These are phyloP conservation scores for Trichoplusia ni DNA, from an alignment of 1,140 invertebrate genomes.

Conservation along the genomic window DNA sequence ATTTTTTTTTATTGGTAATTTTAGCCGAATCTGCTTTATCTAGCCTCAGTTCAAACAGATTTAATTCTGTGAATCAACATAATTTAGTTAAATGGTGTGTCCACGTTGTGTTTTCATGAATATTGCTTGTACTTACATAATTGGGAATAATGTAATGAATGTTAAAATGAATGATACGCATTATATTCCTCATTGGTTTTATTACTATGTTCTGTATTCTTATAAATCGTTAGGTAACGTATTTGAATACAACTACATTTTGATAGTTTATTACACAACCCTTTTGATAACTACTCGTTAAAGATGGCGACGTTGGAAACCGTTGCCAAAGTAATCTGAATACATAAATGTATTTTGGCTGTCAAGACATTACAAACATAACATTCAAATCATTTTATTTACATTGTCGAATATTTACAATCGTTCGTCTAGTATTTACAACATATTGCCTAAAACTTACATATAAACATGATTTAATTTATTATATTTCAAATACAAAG, in stretches of 20 bases:
- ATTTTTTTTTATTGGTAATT: slow-evolving; percentile 31
- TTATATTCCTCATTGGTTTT: slow-evolving; percentile 46
- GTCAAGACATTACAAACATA: slow-evolving; percentile 45
- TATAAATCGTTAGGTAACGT: slow-evolving; percentile 73
- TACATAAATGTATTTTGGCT: slow-evolving; percentile 50
- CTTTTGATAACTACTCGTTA: slow-evolving; percentile 60
- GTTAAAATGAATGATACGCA: slow-evolving; percentile 13
- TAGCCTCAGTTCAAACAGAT: neutral
- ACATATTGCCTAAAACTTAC: slow-evolving; percentile 26
- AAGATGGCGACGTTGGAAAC: slow-evolving; percentile 39
- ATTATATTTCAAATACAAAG: slow-evolving; percentile 34
- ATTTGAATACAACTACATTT: slow-evolving; percentile 66
- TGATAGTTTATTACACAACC: slow-evolving; percentile 78
- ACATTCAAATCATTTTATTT: slow-evolving; percentile 42
- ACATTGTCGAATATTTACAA: slow-evolving; percentile 46
- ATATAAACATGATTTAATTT: slow-evolving; percentile 28
- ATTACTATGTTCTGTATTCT: slow-evolving; percentile 61
- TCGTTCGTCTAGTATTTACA: slow-evolving; percentile 42
- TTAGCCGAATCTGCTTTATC: slow-evolving; percentile 25
- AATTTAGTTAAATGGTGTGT: neutral
- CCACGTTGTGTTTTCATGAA: neutral
- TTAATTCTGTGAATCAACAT: slow-evolving; percentile 20
- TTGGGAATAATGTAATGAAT: too few relatives aligned
- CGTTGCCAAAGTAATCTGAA: slow-evolving; percentile 28
- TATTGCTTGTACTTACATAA: neutral